A percentile compares a stretch with the other conserved stretches of the same genome.
These are phyloP conservation scores for Linurgus olivaceus DNA, from an alignment of 2,797 vertebrate genomes.

Conservation along the genomic window DNA sequence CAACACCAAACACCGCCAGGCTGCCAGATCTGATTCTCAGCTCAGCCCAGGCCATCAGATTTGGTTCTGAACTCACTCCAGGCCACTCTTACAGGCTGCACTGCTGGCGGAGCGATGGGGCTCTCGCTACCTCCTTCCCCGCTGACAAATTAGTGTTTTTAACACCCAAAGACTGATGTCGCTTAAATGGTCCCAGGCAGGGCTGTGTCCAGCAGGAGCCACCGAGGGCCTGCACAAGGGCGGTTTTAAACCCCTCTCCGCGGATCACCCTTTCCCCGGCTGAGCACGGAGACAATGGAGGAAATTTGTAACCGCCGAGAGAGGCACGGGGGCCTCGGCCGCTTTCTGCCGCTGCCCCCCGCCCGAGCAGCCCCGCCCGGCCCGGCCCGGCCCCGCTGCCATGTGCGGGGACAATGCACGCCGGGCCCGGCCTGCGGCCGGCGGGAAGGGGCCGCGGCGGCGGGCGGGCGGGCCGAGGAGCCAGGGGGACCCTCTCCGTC, in stretches of 20 bases:
- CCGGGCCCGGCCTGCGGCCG: neutral
- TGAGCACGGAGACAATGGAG: neutral
- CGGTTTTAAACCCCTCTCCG: neutral
- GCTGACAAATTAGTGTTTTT: neutral
- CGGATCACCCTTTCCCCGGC: neutral
- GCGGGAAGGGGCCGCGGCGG: neutral
- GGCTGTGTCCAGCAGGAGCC: neutral
- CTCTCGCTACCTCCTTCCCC: neutral
- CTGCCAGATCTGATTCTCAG: neutral
- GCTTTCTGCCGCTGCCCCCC: neutral
- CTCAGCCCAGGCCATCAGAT: neutral
- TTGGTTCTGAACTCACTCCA: neutral
- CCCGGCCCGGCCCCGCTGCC: conserved; percentile 20
- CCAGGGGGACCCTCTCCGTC: neutral
- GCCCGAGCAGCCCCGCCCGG: conserved; percentile 13
- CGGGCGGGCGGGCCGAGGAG: neutral
- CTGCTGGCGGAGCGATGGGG: accelerated
- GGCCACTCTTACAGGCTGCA: neutral
- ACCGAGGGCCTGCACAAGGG: neutral
- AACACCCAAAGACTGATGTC: neutral
- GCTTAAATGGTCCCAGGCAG: neutral
- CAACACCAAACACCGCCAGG: neutral
- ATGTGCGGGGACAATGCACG: conserved; percentile 50
- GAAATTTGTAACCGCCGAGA: neutral
- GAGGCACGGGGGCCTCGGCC: neutral